Base-by-base conservation (phyloP, 1,140 invertebrate species). In the Aphelenchoides fujianensis region DNA sequence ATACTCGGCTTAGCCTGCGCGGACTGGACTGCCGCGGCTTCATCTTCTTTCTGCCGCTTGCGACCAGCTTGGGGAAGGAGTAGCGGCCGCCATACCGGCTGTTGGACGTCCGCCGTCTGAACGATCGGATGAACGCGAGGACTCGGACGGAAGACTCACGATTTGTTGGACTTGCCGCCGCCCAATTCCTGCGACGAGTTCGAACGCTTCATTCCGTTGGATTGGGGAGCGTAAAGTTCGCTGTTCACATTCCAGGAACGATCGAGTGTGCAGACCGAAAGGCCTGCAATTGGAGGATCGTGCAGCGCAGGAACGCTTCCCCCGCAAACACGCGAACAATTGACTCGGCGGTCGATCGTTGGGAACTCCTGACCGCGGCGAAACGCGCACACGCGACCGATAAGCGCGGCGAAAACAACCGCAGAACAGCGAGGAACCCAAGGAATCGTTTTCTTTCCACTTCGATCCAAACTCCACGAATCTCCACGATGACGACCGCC, bases 1-100 rank as follows among this genome's bases (percentile, higher is more conserved):
- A 62, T 72, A 72, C 5, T 70, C 69, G n/a, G 3, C 37, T n/a
- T 28, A 41, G 52, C 41, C 48, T 55, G 35, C 12, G 68, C 74
- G 3, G n/a, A 19, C 2, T 36, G n/a, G n/a, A n/a, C 55, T 73
- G 23, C 30, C 5, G 28, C 69, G 3, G 1, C 9, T 54, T 28
- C 31, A 23, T 55, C 62, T 67, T 66, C 61, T 66, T 66, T 67
- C 62, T 66, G 5, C 5, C 16, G 30, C 67, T 52, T 7, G 5
- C 7, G 12, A 30, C 27, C 19, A 59, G 23, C 34, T 59, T 59
- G 5, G 55, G 55, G 7, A 59, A 19, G 27, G 55, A 59, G 34
- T 7, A 59, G 19, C 55, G 55, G 23, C 55, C 55, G 55, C 28
- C 55, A 59, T 59, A 59, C 12, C 55, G 55, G 41, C 23, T 48